Base-by-base conservation (phyloP, 1,140 invertebrate species). In the Trachelipus rathkii region DNA sequence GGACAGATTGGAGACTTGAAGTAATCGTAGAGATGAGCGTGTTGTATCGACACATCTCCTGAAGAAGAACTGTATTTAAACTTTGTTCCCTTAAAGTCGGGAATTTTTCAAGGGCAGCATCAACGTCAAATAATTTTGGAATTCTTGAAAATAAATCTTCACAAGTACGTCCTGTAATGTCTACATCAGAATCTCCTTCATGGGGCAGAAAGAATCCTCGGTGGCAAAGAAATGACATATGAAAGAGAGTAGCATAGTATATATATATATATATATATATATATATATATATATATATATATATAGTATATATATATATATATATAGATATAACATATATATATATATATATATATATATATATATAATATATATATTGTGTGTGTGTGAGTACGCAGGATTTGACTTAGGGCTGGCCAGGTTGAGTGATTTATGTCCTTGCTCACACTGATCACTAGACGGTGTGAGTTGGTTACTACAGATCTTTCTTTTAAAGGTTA, bases 31-130 rank as follows among this genome's bases (percentile, higher is more conserved):
- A 74, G 43, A 88, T 82, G 10, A 89, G 83, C 1, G 67, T 79
- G 83, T 88, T 88, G 80, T 87, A 88, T 72, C 87, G 81, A 60
- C 84, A 84, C 87, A 88, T 87, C 83, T 89, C 88, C 82, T 89
- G 88, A 24, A 88, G 86, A n/a, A 89, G 82, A 7, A 89, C 87
- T 9, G 87, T 88, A 82, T 88, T 88, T 86, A 88, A 87, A 77
- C 87, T 87, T 83, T 88, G 87, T 76, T 85, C 85, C 78, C 88
- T 86, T 7, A 83, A 84, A 43, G 86, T 88, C 6, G 87, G 87
- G 79, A 86, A 88, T 81, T 86, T 87, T 75, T 72, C 69, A 81
- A 84, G 24, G 33, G 82, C 83, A 2, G 83, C 82, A 74, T 86
- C 86, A 6, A 86, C 85, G 76, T 88, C 85, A 81, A 87, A 88